Evolutionary conservation across 2,113 vertebrate species (phyloP), one percentile per base, ranked within the genome.

Genomic region (Mus spicilegus): DNA sequence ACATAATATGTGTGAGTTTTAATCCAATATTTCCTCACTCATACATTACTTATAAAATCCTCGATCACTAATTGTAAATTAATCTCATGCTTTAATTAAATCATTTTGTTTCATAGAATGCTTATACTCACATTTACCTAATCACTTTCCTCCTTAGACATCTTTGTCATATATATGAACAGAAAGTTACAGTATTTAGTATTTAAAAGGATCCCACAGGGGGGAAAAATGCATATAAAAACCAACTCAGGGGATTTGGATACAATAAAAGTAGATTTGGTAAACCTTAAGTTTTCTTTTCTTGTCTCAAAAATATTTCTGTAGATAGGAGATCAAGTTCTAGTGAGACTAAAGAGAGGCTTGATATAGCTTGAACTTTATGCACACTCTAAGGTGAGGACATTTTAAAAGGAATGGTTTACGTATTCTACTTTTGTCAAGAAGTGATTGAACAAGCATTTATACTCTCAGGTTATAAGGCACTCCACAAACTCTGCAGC

Each of bases 371-470:
- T 93, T 94, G 8, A 72, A 70, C 89, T 95, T 93, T 69, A 33
- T 13, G 78, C 90, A 11, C 16, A 51, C 92, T 91, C 9, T 19
- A 86, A 19, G 36, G n/a, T 30, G n/a, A 89, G 24, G 20, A 73
- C 76, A 93, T 19, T 78, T 73, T 86, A 4, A n/a, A 90, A 90
- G 28, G 89, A 81, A 19, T 51, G 24, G 77, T 36, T 72, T 51
- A 39, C 4, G 65, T 93, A 5, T 61, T 88, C 5, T 33, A 7
- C 17, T 69, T 93, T 96, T 92, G 7, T 36, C 73, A 87, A 92
- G 49, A 96, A 28, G 91, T 78, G 81, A 69, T 90, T 95, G 82
- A 90, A 78, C 86, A 90, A 72, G 1, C 54, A 77, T 63, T 92
- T 86, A 36, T 80, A 46, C 9, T 61, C 58, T 69, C 39, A 95